phyloP scores from a whole-genome alignment of 1,140 invertebrate species.

The Drosophila athabasca region DNA sequence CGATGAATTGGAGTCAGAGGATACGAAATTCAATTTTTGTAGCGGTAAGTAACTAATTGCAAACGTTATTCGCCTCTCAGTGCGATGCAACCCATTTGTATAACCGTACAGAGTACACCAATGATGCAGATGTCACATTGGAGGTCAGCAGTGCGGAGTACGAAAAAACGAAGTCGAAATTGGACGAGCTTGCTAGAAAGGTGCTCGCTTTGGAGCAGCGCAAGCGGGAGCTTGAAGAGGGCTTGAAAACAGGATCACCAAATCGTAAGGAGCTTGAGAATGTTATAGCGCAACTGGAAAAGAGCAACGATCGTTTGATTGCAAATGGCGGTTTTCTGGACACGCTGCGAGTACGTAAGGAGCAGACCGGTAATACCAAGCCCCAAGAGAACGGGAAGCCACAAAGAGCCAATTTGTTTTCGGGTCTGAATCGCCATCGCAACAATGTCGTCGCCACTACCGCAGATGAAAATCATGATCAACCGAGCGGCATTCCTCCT shows the following conservation, averaged over 20 bases:
- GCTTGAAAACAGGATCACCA: too few species aligned
- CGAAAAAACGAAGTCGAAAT: constrained; percentile 17
- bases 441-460: constrained; percentile 4
- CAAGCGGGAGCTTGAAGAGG: background rate
- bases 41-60: background rate
- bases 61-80: too few species aligned
- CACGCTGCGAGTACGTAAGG: constrained; percentile 17
- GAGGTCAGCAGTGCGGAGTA: constrained; percentile 25
- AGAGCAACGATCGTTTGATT: constrained; percentile 8
- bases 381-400: constrained; percentile 10
- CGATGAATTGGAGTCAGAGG: too few species aligned
- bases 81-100: too few species aligned
- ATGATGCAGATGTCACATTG: constrained; percentile 30
- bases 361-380: background rate
- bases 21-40: background rate
- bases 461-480: constrained; percentile 2
- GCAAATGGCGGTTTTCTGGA: constrained; percentile 23
- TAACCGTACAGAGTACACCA: constrained; percentile 26
- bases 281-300: background rate
- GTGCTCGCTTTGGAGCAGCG: constrained; percentile 21
- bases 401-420: constrained; percentile 31
- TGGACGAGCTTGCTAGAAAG: constrained; percentile 25
- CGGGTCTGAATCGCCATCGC: constrained; percentile 39
- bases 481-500: too few species aligned
- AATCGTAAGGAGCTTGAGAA: background rate